These are phyloP conservation scores for Forbesichthys agassizii DNA, from an alignment of 2,113 vertebrate species.

Conservation along the genomic window DNA sequence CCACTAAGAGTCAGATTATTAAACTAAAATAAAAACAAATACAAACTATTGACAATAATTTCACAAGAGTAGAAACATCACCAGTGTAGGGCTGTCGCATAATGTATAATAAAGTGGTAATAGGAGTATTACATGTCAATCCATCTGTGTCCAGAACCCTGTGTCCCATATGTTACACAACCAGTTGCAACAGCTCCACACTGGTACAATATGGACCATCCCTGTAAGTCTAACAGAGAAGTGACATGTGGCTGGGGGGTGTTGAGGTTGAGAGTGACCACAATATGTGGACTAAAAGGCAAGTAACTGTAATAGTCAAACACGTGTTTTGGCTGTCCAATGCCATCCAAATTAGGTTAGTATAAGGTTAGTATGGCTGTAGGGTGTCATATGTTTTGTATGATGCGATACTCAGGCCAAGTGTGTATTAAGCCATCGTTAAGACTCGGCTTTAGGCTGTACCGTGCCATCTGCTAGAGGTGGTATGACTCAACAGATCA, in stretches of 20 bases:
- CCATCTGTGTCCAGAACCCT: background rate
- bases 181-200: constrained; percentile 19
- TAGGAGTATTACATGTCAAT: too few species aligned
- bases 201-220: constrained; percentile 1
- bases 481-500: constrained; percentile 41
- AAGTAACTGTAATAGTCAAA: background rate
- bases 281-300: constrained; percentile 7
- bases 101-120: too few species aligned
- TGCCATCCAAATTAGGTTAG: background rate
- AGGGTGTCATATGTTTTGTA: constrained; percentile 6
- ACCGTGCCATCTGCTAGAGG: constrained; percentile 64
- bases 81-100: too few species aligned
- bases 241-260: constrained; percentile 12
- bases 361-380: too few species aligned
- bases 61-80: too few species aligned
- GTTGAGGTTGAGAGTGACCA: constrained; percentile 14
- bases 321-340: background rate
- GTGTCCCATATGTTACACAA: constrained; percentile 15
- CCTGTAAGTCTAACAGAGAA: constrained; percentile 4
- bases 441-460: constrained; percentile 19
- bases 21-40: too few species aligned
- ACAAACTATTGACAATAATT: too few species aligned
- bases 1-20: too few species aligned
- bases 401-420: constrained; percentile 13
- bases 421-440: constrained; percentile 61